These are phyloP conservation scores for Notarius lentiginosus DNA, from an alignment of 2,113 vertebrate genomes.

Conservation along the genomic window DNA sequence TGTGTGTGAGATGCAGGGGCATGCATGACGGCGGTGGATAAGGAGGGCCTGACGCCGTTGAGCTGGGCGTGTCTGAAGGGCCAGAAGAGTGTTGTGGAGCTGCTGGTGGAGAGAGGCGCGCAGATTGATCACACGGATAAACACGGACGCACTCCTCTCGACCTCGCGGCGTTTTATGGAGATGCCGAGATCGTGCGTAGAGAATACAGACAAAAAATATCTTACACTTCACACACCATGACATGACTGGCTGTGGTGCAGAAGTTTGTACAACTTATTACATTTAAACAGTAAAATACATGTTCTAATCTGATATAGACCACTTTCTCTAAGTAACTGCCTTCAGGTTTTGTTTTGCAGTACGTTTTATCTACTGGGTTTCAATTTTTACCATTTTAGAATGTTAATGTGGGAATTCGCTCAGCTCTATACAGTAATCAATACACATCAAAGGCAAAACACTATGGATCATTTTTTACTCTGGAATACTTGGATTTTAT, in stretches of 20 bases:
- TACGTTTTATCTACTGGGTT: neutral
- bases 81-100: slow-evolving; percentile 82
- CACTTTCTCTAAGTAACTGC: neutral
- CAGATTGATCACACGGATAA: slow-evolving; percentile 87
- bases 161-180: slow-evolving; percentile 92
- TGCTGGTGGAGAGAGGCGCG: slow-evolving; percentile 85
- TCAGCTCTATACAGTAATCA: too few relatives aligned
- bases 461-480: too few relatives aligned
- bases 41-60: slow-evolving; percentile 87
- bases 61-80: slow-evolving; percentile 96
- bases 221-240: neutral
- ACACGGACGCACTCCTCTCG: slow-evolving; percentile 90
- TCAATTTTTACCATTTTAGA: neutral
- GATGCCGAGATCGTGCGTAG: slow-evolving; percentile 89
- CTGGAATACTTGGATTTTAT: too few relatives aligned
- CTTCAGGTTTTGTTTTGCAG: neutral
- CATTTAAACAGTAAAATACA: too few relatives aligned
- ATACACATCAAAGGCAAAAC: neutral
- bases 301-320: neutral
- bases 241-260: neutral
- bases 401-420: too few relatives aligned
- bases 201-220: neutral
- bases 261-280: neutral
- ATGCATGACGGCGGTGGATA: slow-evolving; percentile 80
- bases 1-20: slow-evolving; percentile 73